Percentiles rank a stretch among this genome's conserved stretches.
These are phyloP conservation scores for Tragulus kanchil DNA, from an alignment of 2,113 vertebrate genomes.

Conservation along the genomic window DNA sequence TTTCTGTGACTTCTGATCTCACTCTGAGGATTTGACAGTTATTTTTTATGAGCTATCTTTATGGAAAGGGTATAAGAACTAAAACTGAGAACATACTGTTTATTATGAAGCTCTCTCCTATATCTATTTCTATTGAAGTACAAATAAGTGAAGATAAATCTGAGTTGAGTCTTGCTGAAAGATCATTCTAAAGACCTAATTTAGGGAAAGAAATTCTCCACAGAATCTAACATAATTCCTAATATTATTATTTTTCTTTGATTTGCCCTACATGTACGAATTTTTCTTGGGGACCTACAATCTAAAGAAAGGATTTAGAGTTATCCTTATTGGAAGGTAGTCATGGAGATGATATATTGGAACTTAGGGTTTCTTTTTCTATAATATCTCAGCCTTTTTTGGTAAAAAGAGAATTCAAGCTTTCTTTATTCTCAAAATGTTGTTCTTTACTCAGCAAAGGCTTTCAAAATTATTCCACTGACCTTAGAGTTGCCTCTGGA, in stretches of 20 bases:
- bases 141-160: not conserved
- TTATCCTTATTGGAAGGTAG: conserved; percentile 35
- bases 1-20: not conserved
- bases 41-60: conserved; percentile 40
- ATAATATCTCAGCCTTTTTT: conserved; percentile 14
- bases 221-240: not conserved
- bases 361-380: conserved; percentile 18
- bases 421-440: conserved; percentile 45
- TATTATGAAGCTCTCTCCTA: not conserved
- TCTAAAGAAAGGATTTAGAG: conserved; percentile 32
- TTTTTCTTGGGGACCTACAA: not conserved
- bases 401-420: conserved; percentile 15
- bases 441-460: conserved; percentile 1
- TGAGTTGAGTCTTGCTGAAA: not conserved
- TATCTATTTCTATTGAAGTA: not conserved
- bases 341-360: not conserved
- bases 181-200: conserved; percentile 25
- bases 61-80: not conserved
- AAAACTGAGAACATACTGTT: conserved; percentile 5
- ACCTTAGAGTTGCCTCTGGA: conserved; percentile 41
- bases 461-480: conserved; percentile 26
- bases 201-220: conserved; percentile 12
- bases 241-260: conserved; percentile 41
- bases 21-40: not conserved
- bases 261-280: not conserved